phyloP scores from a whole-genome alignment of 2,113 vertebrate species.

The Chaetura pelagica region DNA sequence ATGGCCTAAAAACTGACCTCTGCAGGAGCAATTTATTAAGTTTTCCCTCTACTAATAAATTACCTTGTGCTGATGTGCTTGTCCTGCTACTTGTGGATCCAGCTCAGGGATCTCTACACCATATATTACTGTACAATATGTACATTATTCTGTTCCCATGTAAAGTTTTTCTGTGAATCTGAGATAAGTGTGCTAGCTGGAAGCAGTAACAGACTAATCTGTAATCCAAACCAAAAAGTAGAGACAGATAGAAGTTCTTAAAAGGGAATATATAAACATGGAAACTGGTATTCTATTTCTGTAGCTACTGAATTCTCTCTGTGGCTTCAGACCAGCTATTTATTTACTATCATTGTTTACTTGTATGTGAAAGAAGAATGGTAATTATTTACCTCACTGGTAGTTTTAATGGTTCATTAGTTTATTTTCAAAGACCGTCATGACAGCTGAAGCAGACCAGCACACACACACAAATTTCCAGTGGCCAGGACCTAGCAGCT shows the following conservation, averaged over 20 bases:
- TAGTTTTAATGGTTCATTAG: neutral
- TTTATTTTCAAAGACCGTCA: neutral
- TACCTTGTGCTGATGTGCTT: neutral
- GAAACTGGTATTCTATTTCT: neutral
- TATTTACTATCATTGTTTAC: conserved; percentile 21
- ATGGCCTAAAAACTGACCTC: neutral
- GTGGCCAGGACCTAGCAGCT: neutral
- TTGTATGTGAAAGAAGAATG: neutral
- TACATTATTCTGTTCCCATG: neutral
- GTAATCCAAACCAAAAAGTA: neutral
- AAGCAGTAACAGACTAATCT: neutral
- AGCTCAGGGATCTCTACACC: neutral
- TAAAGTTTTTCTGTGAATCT: neutral
- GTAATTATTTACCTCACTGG: conserved; percentile 16
- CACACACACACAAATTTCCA: neutral
- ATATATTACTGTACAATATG: neutral
- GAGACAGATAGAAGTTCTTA: neutral
- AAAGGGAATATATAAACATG: neutral
- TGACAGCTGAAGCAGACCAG: conserved; percentile 14
- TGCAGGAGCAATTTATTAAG: neutral
- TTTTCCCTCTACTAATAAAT: neutral
- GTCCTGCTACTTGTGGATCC: neutral
- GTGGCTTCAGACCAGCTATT: neutral
- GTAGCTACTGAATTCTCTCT: neutral
- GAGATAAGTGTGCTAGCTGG: neutral